These are phyloP conservation scores for Lutjanus campechanus DNA, from an alignment of 2,797 vertebrate genomes.

Conservation along the genomic window DNA sequence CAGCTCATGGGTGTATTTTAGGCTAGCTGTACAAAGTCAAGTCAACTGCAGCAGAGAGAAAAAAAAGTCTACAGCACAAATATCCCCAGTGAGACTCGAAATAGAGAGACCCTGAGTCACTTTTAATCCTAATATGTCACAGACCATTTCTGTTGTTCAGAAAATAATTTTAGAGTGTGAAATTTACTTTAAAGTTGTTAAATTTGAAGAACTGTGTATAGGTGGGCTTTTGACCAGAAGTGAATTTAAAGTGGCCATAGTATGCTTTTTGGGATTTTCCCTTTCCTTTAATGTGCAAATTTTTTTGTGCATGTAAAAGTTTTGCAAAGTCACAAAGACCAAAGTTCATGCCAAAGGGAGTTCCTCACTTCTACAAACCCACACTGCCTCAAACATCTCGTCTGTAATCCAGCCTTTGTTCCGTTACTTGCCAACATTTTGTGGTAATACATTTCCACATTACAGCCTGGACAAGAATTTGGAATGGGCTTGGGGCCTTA, in stretches of 20 bases:
- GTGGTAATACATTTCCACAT: too few species aligned
- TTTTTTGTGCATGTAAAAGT: too few species aligned
- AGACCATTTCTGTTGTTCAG: constrained; percentile 46
- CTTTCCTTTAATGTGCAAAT: too few species aligned
- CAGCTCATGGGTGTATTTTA: constrained; percentile 65
- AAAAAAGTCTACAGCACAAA: constrained; percentile 28
- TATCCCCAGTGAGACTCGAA: constrained; percentile 45
- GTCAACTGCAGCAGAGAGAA: constrained; percentile 37
- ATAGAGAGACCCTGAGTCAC: constrained; percentile 30
- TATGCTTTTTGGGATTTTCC: too few species aligned
- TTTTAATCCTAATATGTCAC: constrained; percentile 39
- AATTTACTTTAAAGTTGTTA: constrained; percentile 27
- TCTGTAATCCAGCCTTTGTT: too few species aligned
- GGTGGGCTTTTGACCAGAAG: constrained; percentile 15
- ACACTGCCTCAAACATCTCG: too few species aligned
- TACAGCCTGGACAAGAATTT: too few species aligned
- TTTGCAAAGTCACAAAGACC: too few species aligned
- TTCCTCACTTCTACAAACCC: too few species aligned
- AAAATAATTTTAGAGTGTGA: constrained; percentile 40
- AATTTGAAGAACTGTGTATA: not conserved
- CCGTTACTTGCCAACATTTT: too few species aligned
- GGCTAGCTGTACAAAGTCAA: constrained; percentile 58
- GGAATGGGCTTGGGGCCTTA: too few species aligned
- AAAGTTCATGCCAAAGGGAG: too few species aligned
- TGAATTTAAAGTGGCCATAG: not conserved